Evolutionary conservation across 2,797 vertebrate species (phyloP).

Genomic region (Acanthopagrus latus): DNA sequence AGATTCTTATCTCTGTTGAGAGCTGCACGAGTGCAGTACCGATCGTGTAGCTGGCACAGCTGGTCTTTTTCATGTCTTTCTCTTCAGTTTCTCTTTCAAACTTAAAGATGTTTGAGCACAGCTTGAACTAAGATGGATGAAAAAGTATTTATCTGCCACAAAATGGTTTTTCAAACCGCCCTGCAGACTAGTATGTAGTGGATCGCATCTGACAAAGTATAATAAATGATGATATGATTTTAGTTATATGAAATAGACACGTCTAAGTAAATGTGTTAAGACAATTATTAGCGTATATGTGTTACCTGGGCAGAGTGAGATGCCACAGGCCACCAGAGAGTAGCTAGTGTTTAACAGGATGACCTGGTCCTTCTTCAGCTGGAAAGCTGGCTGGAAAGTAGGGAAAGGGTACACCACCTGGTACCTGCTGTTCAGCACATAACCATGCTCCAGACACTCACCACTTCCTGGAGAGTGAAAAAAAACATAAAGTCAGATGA

Average conservation of each 20-base stretch:
- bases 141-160: too few relatives aligned
- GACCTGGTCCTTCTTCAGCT: slow-evolving; percentile 96
- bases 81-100: too few relatives aligned
- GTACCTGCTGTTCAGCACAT: slow-evolving; percentile 93
- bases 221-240: background rate
- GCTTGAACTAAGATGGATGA: too few relatives aligned
- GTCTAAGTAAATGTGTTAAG: background rate
- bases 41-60: too few relatives aligned
- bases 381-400: slow-evolving; percentile 96
- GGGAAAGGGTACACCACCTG: slow-evolving; percentile 97
- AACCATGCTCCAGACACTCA: slow-evolving; percentile 92
- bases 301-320: slow-evolving; percentile 88
- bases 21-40: too few relatives aligned
- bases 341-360: slow-evolving; percentile 96
- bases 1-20: too few relatives aligned
- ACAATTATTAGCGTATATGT: background rate
- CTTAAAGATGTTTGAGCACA: too few relatives aligned
- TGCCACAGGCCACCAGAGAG: slow-evolving; percentile 93
- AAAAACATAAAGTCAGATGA: background rate
- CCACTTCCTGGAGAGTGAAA: slow-evolving; percentile 79
- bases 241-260: background rate
- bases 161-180: background rate
- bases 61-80: too few relatives aligned
- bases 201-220: background rate
- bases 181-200: background rate